Evolutionary conservation across 2,113 vertebrate genomes (phyloP).

Genomic region (Cynocephalus volans): DNA sequence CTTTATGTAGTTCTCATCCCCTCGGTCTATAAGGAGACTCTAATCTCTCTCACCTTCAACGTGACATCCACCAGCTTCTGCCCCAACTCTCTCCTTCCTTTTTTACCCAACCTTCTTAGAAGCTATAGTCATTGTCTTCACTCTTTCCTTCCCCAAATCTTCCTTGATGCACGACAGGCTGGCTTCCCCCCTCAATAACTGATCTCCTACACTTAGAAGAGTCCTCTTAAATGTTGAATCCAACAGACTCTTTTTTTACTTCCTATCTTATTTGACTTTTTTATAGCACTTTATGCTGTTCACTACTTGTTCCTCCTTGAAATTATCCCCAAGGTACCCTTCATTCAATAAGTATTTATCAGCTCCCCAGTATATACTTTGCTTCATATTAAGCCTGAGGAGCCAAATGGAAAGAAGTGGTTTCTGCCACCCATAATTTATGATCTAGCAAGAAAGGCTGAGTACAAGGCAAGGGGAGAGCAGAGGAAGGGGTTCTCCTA

Average conservation of each 20-base stretch:
- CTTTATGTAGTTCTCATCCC: not conserved
- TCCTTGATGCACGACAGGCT: too few relatives aligned
- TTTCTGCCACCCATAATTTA: too few relatives aligned
- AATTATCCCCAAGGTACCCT: not conserved
- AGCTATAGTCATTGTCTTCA: not conserved
- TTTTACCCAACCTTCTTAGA: not conserved
- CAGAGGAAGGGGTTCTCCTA: not conserved
- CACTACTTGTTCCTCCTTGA: not conserved
- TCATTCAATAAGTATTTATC: not conserved
- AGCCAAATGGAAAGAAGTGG: not conserved
- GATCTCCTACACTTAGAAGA: not conserved
- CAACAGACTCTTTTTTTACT: not conserved
- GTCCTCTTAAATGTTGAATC: not conserved
- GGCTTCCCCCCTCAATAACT: not conserved
- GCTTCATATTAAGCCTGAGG: not conserved
- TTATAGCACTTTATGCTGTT: not conserved
- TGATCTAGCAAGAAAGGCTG: not conserved
- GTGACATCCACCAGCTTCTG: not conserved
- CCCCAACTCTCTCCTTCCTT: not conserved
- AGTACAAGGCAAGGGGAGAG: not conserved
- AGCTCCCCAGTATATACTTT: too few relatives aligned
- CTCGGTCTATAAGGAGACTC: not conserved
- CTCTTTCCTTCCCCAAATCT: not conserved
- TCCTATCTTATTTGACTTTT: not conserved
- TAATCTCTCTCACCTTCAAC: not conserved